Percentiles rank a stretch among this genome's conserved stretches.
Evolutionary conservation across 2,113 vertebrate genomes (phyloP).

Genomic region (Gopherus flavomarginatus): DNA sequence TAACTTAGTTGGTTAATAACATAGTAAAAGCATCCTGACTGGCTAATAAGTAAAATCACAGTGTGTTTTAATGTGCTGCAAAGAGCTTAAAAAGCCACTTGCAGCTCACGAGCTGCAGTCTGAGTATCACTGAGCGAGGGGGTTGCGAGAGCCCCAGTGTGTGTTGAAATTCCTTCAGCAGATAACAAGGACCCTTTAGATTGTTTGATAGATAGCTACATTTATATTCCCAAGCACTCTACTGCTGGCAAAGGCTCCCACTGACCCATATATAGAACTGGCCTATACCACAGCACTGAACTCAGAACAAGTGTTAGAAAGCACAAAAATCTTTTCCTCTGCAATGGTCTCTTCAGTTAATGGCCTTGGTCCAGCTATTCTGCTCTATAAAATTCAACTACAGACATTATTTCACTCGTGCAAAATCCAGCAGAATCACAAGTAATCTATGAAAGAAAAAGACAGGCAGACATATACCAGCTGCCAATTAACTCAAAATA

Average conservation of each 20-base stretch:
- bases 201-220: background rate
- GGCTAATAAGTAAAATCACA: too few species aligned
- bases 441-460: background rate
- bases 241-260: background rate
- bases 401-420: background rate
- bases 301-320: background rate
- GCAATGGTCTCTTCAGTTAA: background rate
- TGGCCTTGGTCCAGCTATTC: rapidly evolving
- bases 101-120: background rate
- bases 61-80: too few species aligned
- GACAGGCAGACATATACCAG: too few species aligned
- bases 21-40: too few species aligned
- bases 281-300: background rate
- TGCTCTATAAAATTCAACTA: background rate
- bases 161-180: background rate
- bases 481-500: background rate
- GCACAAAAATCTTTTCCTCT: too few species aligned
- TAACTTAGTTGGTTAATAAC: too few species aligned
- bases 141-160: too few species aligned
- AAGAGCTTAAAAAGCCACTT: too few species aligned
- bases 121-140: rapidly evolving
- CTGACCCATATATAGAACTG: background rate
- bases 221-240: background rate
- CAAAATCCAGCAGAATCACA: background rate
- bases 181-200: background rate